Evolutionary conservation across 35 echinoderm and acorn worm species (phyloP), one percentile per base, ranked within the genome.

Genomic region (Stichopus chloronotus): DNA sequence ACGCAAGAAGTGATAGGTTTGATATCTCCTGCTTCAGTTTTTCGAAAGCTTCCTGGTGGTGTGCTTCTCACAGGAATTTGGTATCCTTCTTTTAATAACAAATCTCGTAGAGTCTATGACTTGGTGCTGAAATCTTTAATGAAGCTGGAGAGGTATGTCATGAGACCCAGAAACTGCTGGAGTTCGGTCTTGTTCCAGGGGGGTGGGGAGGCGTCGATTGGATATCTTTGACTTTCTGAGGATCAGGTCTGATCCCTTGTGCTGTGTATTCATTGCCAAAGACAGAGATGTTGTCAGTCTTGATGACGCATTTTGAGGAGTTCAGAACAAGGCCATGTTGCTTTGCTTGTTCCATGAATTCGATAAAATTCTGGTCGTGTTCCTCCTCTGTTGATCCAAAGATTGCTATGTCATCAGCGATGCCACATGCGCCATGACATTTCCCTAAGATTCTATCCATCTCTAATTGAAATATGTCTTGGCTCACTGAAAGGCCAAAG

Each of bases 131-230:
- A 86, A 43, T 65, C 58, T 11, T 85, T 68, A 14, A 86, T 68
- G 59, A 87, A 86, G 7, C 14, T 17, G 53, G 80, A 86, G 6
- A 86, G 56, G 53, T 86, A 93, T 0, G 81, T 93, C 53, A 93
- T 93, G 6, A 77, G 20, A 21, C 92, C 92, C 4, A 88, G 52
- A 76, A 94, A 74, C 8, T 77, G 20, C 43, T 88, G 92, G 0
- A 94, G 55, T 79, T 89, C 83, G 4, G 25, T 57, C 71, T 90
- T 94, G 10, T 19, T 59, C 10, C 7, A 58, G 9, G 21, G 72
- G 7, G 90, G 4, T 58, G 9, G n/a, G 30, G 30, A 43, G 30
- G 30, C 30, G 30, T 43, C 30, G 59, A 10, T 61, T 61, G 59
- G 14, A 61, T 61, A 14, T 61, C 59, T 61, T 8, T 10, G 59